Evolutionary conservation across 1,140 invertebrate genomes (phyloP), one percentile per base, ranked within the genome.

Genomic region (Paralvinella palmiformis): DNA sequence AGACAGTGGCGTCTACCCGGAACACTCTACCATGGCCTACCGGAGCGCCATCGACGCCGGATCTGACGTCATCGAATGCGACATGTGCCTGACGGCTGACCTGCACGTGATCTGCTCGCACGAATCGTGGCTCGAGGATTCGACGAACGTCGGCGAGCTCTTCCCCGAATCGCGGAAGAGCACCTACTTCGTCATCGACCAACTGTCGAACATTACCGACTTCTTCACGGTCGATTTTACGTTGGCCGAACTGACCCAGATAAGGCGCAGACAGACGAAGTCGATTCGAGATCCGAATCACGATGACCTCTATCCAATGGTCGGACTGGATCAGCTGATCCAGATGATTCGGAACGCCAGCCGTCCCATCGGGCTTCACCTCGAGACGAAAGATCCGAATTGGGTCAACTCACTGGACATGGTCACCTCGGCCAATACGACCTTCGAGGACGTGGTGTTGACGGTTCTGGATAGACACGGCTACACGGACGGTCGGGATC

Each of bases 31-130:
- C n/a, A 4, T 57, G 13, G 57, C 71, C 5, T 73, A 72, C 53
- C 66, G 68, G 53, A 27, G 66, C 24, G 68, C 71, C 1, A 57
- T 63, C 7, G 48, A 63, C 6, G 35, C 59, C 59, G 60, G 63
- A n/a, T 68, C 70, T 13, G 70, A 74, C 50, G 70, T 63, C 41
- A 64, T 74, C 4, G 72, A 74, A 50, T 69, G 68, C 15, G 72
- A 74, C 57, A 50, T 71, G 15, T 64, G 65, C 4, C 32, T 74
- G 13, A 72, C 72, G 17, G 70, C 69, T 57, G 72, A 74, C 32
- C 44, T 52, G 4, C 17, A 63, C 37, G 36, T 71, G 5, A 67
- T 74, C 33, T n/a, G n/a, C n/a, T n/a, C n/a, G n/a, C n/a, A n/a
- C n/a, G n/a, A n/a, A n/a, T n/a, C n/a, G n/a, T n/a, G n/a, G n/a